Base-by-base conservation (phyloP, 2,888 invertebrate species). In the Scaptomyza cyrtandrae region DNA sequence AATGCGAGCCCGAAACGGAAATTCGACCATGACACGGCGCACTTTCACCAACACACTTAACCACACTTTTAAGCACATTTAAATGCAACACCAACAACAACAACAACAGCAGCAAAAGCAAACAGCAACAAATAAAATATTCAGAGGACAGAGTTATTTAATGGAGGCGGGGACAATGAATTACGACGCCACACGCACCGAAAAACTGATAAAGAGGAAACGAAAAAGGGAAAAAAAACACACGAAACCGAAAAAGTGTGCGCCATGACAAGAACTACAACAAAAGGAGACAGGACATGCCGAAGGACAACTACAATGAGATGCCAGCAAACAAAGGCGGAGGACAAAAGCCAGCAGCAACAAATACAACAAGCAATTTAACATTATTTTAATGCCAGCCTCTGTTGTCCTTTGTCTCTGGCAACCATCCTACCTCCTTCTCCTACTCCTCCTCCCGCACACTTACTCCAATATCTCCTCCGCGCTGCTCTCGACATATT, bases 281-380 rank as follows among this genome's bases (percentile, higher is more conserved):
- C 48, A 57, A 60, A 46, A 45, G 55, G 33, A 54, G 55, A 46
- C 63, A 71, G 80, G 77, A 71, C 80, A 72, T 72, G 80, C 76
- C 80, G 63, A 61, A 78, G 77, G 71, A 76, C 80, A 77, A 73
- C 73, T 68, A 73, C 70, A 72, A 66, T 79, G 76, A 67, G 75
- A 71, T 75, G 79, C 66, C 75, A 14, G 77, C 65, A 75, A 76
- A 62, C 69, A 70, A 69, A 80, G 66, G 72, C 62, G 61, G 72
- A 59, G 58, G 46, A 56, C 75, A 56, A 64, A 58, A 52, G 73
- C 54, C 46, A 46, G 48, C 72, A 67, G 63, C 46, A 77, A 70
- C 80, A 77, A 79, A 77, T 80, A 80, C 78, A 77, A 77, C 78
- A 80, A 79, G 78, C 78, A 77, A 79, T 79, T 79, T 79, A 79